phyloP scores from a whole-genome alignment of 2,113 vertebrate species.

The Seriola aureovittata region DNA sequence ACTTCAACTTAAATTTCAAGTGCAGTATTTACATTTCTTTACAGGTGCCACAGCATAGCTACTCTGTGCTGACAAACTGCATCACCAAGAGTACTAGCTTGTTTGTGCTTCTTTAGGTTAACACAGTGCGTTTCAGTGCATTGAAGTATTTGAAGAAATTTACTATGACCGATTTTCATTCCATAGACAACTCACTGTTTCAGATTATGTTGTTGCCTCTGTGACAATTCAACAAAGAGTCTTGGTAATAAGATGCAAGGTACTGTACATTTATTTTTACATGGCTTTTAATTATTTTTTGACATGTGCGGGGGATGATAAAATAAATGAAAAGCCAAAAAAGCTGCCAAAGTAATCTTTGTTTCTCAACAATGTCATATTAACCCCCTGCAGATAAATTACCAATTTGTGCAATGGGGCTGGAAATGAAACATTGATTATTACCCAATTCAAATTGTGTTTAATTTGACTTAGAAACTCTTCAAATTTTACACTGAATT shows the following conservation, averaged over 20 bases:
- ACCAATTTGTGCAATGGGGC: constrained; percentile 6
- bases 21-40: too few relatives aligned
- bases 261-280: neutral
- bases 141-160: neutral
- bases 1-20: too few relatives aligned
- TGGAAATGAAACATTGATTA: neutral
- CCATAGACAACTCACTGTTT: neutral
- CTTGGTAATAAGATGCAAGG: neutral
- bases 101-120: neutral
- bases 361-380: neutral
- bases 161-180: neutral
- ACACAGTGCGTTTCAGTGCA: neutral
- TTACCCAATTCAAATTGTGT: neutral
- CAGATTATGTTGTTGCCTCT: neutral
- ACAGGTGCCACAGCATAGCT: too few relatives aligned
- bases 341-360: neutral
- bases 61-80: too few relatives aligned
- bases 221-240: neutral
- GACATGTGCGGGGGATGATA: neutral
- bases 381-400: constrained; percentile 15
- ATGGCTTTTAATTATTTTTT: neutral
- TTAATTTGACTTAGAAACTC: constrained; percentile 5
- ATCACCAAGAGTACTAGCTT: too few relatives aligned
- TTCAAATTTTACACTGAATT: neutral
- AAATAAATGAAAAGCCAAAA: neutral